phyloP scores from a whole-genome alignment of 2,797 vertebrate species.

The Neoniphon sammara region DNA sequence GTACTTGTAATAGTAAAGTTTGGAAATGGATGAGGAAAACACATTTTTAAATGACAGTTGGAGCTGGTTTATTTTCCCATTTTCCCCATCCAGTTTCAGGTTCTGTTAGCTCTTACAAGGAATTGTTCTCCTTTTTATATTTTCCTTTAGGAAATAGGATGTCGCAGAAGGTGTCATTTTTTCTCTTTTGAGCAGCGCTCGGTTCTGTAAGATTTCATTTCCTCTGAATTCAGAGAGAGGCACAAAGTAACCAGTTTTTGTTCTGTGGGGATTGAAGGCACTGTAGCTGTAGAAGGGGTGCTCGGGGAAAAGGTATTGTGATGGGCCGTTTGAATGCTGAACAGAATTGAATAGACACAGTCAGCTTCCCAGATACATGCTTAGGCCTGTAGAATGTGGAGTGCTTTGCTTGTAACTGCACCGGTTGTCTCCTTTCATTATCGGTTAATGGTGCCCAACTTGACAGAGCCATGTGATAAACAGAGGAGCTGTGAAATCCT shows the following conservation, averaged over 20 bases:
- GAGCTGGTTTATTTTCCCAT: constrained; percentile 45
- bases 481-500: constrained; percentile 90
- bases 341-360: constrained; percentile 87
- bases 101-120: constrained; percentile 42
- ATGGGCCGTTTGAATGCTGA: constrained; percentile 81
- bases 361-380: constrained; percentile 90
- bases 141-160: constrained; percentile 41
- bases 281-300: constrained; percentile 60
- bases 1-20: constrained; percentile 70
- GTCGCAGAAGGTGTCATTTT: constrained; percentile 42
- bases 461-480: constrained; percentile 96
- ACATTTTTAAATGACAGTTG: constrained; percentile 53
- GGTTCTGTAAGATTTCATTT: constrained; percentile 57
- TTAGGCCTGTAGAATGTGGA: constrained; percentile 90
- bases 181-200: constrained; percentile 12
- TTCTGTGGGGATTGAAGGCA: constrained; percentile 61
- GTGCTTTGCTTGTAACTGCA: constrained; percentile 92
- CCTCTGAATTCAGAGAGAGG: constrained; percentile 46
- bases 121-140: constrained; percentile 51
- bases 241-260: constrained; percentile 57
- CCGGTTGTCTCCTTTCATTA: constrained; percentile 98
- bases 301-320: constrained; percentile 76
- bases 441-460: constrained; percentile 96
- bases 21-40: constrained; percentile 59
- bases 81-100: constrained; percentile 12